Evolutionary conservation across 2,888 invertebrate species (phyloP).

Genomic region (Gandaritis pyraliata): DNA sequence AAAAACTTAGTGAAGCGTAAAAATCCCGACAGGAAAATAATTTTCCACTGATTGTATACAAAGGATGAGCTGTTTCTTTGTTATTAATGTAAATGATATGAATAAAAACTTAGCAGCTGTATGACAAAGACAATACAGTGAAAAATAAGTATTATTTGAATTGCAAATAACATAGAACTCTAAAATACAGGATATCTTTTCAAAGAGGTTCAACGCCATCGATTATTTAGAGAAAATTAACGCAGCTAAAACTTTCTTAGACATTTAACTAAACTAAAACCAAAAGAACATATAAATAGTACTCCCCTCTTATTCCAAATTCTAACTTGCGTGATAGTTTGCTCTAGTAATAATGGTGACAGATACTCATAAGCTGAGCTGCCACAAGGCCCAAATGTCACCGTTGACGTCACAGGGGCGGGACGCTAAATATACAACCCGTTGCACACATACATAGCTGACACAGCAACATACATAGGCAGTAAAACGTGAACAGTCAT

Average conservation of each 20-base stretch:
- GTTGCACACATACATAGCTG: slow-evolving; percentile 3
- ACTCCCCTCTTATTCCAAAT: slow-evolving; percentile 9
- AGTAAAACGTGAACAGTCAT: slow-evolving; percentile 4
- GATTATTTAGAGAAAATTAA: too few relatives aligned
- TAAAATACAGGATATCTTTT: too few relatives aligned
- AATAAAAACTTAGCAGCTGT: slow-evolving; percentile 10
- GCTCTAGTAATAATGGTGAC: slow-evolving; percentile 20
- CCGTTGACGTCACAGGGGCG: slow-evolving; percentile 76
- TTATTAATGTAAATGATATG: slow-evolving; percentile 12
- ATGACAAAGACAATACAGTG: slow-evolving; percentile 5
- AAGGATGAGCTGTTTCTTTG: slow-evolving; percentile 15
- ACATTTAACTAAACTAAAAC: too few relatives aligned
- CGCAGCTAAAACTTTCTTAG: too few relatives aligned
- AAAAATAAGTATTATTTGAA: slow-evolving; percentile 4
- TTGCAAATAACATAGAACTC: slow-evolving; percentile 3
- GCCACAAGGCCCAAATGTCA: slow-evolving; percentile 72
- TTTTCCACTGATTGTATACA: slow-evolving; percentile 14
- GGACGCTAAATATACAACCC: slow-evolving; percentile 65
- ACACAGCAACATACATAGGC: slow-evolving; percentile 1
- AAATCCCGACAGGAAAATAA: slow-evolving; percentile 5
- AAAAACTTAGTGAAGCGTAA: slow-evolving; percentile 7
- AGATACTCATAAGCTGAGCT: slow-evolving; percentile 29
- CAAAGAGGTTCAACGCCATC: too few relatives aligned
- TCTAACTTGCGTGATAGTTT: slow-evolving; percentile 21
- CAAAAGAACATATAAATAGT: neutral